These are phyloP conservation scores for Rhinella marina DNA, from an alignment of 2,797 vertebrate species.

Conservation along the genomic window DNA sequence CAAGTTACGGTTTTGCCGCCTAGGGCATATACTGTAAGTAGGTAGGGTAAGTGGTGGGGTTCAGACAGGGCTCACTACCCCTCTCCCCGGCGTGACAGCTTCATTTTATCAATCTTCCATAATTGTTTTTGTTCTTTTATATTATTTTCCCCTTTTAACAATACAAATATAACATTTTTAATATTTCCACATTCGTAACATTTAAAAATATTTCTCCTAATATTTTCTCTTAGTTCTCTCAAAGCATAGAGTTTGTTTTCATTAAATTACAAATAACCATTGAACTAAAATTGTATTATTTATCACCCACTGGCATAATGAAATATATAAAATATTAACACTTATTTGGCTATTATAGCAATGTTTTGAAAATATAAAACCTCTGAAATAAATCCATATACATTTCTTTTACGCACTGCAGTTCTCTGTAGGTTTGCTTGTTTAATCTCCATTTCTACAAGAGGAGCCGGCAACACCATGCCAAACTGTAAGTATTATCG, in stretches of 20 bases:
- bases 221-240: background rate
- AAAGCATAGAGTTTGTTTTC: background rate
- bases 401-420: background rate
- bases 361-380: background rate
- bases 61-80: no score
- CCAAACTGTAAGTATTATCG: constrained; percentile 8
- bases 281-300: background rate
- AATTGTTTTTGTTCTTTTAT: background rate
- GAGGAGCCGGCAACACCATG: constrained; percentile 59
- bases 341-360: background rate
- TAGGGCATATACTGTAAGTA: no score
- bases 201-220: no score
- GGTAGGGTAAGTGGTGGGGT: no score
- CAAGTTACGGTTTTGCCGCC: no score
- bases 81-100: no score
- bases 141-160: background rate
- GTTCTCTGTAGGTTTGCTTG: background rate
- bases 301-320: no score
- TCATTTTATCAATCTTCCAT: no score
- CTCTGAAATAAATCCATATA: background rate
- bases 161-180: no score
- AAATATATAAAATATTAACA: background rate
- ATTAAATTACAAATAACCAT: background rate
- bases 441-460: constrained; percentile 57
- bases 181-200: no score